A percentile compares a stretch with the other conserved stretches of the same genome.
phyloP scores from a whole-genome alignment of 2,888 invertebrate genomes.

The Ornithoptera alexandrae region DNA sequence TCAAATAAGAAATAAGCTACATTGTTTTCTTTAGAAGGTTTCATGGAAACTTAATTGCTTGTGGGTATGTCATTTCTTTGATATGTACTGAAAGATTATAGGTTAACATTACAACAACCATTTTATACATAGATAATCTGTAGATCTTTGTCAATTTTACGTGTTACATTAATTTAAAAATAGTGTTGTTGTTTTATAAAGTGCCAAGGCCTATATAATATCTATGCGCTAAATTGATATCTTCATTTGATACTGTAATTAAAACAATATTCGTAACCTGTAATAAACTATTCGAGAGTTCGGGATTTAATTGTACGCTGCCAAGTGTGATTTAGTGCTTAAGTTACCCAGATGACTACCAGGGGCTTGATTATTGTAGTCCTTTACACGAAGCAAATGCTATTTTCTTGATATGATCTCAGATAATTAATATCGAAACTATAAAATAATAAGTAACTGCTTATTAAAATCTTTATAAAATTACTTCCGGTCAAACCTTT shows the following conservation, averaged over 20 bases:
- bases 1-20: no score
- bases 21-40: no score
- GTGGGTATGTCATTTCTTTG: no score
- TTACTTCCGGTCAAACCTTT: no score
- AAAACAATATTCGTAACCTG: constrained; percentile 1
- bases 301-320: not conserved
- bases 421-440: not conserved
- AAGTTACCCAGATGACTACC: not conserved
- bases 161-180: no score
- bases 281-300: not conserved
- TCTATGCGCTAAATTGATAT: not conserved
- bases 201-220: not conserved
- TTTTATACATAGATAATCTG: no score
- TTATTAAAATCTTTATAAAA: no score
- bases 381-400: not conserved
- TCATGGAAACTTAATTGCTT: no score
- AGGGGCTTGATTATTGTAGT: not conserved
- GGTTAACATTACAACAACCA: no score
- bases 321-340: not conserved
- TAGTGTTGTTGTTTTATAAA: not conserved
- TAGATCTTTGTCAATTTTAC: no score
- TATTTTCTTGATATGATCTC: not conserved
- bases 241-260: not conserved
- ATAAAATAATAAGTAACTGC: not conserved
- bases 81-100: no score